Base-by-base conservation (phyloP, 2,888 invertebrate species). In the Cosmia trapezina region DNA sequence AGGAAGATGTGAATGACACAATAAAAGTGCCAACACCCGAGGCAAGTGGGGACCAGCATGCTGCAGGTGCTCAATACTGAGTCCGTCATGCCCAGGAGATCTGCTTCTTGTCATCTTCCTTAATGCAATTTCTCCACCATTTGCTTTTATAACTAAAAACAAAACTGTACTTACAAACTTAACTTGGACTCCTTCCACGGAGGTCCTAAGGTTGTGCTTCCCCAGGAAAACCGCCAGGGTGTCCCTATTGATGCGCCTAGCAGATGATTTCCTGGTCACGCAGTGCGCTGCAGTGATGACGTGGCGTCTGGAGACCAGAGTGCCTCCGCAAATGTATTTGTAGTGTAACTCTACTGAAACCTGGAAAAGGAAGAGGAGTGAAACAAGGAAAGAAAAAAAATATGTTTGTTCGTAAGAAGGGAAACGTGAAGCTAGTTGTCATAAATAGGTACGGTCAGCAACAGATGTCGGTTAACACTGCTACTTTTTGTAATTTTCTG, bases 281-380 rank as follows among this genome's bases (percentile, higher is more conserved):
- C 97, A 97, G 90, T 97, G 97, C 0, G 97, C 97, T 1, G 97
- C 97, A 3, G 97, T 97, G 76, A 97, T 83, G 14, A 97, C 92
- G 86, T 96, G 96, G 14, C 89, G 91, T 51, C 91, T 90, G 0
- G 96, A 94, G 0, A 97, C 94, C 11, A 97, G 91, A 0, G 97
- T 97, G 0, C 97, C 97, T 0, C 97, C 97, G 81, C 97, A 97
- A 65, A 96, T 97, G 90, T 97, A 97, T 75, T 94, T 95, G 83
- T 92, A 93, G 88, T 94, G 63, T 63, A 63, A 53, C 1, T 63
- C 93, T 4, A 94, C 93, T 0, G 92, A 73, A 9, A 57, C 37
- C 82, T 84, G 66, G 28, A 0, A 65, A 61, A 66, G 9, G 0
- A 22, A 19, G 5, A 53, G 51, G 9, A 49, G 3, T 14, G 12